Conservation (phyloP, 2,888 invertebrate species). For the Apomyelois bistriatella region DNA sequence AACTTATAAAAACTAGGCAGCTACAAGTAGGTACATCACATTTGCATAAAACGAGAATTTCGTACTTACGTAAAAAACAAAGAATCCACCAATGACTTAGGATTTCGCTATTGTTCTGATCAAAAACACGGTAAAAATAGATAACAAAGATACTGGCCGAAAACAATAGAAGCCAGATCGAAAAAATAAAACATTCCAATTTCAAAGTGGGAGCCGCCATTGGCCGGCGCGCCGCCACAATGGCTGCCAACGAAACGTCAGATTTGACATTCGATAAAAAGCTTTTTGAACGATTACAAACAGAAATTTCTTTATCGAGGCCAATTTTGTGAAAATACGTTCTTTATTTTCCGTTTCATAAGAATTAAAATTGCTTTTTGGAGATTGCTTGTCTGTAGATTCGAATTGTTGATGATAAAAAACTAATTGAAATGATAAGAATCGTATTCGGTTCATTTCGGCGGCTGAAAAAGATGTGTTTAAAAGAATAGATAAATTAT, state of each 20-base stretch:
- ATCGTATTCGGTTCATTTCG: slow-evolving; percentile 12
- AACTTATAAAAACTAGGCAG: too few relatives aligned
- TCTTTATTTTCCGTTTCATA: slow-evolving; percentile 17
- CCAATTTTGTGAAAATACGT: slow-evolving; percentile 18
- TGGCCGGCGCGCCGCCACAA: slow-evolving; percentile 51
- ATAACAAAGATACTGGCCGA: slow-evolving; percentile 25
- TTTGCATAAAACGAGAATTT: slow-evolving; percentile 18
- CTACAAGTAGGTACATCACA: too few relatives aligned
- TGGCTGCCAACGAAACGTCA: slow-evolving; percentile 59
- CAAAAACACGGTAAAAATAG: slow-evolving; percentile 14
- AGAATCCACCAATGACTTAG: slow-evolving; percentile 40
- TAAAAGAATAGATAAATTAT: slow-evolving; percentile 14
- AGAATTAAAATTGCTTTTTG: slow-evolving; percentile 17
- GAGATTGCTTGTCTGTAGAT: slow-evolving; percentile 14
- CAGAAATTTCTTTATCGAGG: slow-evolving; percentile 18
- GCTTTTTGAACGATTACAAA: slow-evolving; percentile 17
- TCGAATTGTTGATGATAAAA: slow-evolving; percentile 4
- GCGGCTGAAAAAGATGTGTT: slow-evolving; percentile 9
- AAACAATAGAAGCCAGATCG: slow-evolving; percentile 49
- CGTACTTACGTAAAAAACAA: slow-evolving; percentile 34
- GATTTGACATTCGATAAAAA: slow-evolving; percentile 64
- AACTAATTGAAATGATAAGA: slow-evolving; percentile 12
- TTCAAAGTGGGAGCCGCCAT: slow-evolving; percentile 57
- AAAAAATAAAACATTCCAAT: slow-evolving; percentile 58
- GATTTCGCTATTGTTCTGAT: slow-evolving; percentile 9